Evolutionary conservation across 2,797 vertebrate species (phyloP), one percentile per base, ranked within the genome.

Genomic region (Tadarida brasiliensis): DNA sequence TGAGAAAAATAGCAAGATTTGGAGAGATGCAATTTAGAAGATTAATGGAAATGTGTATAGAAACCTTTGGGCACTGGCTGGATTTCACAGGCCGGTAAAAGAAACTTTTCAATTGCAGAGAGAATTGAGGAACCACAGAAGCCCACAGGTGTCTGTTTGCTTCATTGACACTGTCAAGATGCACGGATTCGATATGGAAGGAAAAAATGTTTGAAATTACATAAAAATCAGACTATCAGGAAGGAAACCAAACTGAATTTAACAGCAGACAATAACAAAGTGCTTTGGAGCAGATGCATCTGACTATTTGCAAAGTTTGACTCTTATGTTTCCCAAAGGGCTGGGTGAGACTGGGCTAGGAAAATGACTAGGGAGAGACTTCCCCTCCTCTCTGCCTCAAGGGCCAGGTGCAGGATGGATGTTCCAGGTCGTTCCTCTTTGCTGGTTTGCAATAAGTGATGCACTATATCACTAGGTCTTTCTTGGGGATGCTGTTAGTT

Each of bases 31-130:
- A 91, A 76, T 76, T 85, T 83, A 83, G 44, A 78, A 73, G 22
- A 91, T 91, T 95, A 93, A 96, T 57, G 39, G 39, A 92, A 97
- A 70, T 88, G 26, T 81, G 68, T 73, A 87, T 57, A 90, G 65
- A 95, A 94, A 92, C 3, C 20, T 94, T 3, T 33, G 28, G 67
- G 16, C 2, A 22, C 19, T n/a, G 2, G 6, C 24, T 76, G 78
- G 16, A 56, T 96, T 84, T 90, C 26, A 91, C 4, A 85, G 20
- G 30, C 20, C 28, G 68, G 16, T 77, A 11, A 94, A 87, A 94
- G 4, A 85, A 87, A 80, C 2, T 30, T 93, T 86, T 63, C 24
- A 88, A n/a, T 47, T 88, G 12, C 2, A 44, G 47, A 85, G 57
- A 39, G 11, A 76, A 76, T 24, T 87, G 56, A 70, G 26, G 33